These are phyloP conservation scores for Laterallus jamaicensis DNA, from an alignment of 2,113 vertebrate genomes.

Conservation along the genomic window DNA sequence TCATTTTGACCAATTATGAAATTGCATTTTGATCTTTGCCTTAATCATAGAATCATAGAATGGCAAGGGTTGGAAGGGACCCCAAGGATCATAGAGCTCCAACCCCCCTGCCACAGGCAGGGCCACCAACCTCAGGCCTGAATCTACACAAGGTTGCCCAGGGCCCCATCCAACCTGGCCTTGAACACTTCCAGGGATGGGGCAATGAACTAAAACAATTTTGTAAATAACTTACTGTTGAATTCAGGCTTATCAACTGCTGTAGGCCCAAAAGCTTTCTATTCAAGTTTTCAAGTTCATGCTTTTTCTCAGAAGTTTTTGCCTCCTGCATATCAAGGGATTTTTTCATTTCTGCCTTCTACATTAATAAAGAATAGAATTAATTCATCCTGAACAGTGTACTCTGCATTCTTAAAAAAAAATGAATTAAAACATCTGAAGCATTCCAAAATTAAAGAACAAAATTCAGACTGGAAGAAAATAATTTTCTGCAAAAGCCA, in stretches of 20 bases:
- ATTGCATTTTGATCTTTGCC: not conserved
- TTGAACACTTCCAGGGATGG: too few species aligned
- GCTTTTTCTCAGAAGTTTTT: slow-evolving; percentile 9
- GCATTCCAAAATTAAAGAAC: not conserved
- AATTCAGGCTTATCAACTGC: not conserved
- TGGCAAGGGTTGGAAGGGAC: too few species aligned
- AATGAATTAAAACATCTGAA: not conserved
- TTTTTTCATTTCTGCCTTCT: slow-evolving; percentile 5
- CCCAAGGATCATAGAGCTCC: too few species aligned
- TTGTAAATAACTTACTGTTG: slow-evolving; percentile 8
- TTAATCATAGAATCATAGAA: not conserved
- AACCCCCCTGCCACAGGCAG: too few species aligned
- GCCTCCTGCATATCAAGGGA: not conserved
- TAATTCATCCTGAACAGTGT: not conserved
- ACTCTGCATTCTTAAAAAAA: not conserved
- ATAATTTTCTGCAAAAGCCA: not conserved
- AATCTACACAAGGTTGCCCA: too few species aligned
- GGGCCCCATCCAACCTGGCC: too few species aligned
- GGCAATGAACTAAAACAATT: not conserved
- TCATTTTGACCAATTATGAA: not conserved
- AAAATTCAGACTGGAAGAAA: not conserved
- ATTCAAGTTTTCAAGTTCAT: slow-evolving; percentile 5
- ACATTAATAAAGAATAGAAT: slow-evolving; percentile 16
- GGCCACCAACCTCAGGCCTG: too few species aligned
- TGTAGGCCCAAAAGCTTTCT: not conserved